Conservation (phyloP, 2,888 invertebrate species). For the Eupithecia exiguata region DNA sequence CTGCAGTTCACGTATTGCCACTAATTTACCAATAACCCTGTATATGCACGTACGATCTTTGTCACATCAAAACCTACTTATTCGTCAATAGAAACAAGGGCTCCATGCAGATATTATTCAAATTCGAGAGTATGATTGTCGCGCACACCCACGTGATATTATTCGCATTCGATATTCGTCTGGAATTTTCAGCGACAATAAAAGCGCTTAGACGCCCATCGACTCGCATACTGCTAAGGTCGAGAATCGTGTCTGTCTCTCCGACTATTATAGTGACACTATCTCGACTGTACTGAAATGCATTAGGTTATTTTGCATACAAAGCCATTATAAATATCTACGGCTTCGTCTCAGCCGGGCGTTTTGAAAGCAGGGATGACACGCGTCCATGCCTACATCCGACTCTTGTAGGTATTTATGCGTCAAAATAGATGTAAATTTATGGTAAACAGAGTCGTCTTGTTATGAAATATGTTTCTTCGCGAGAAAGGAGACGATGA, state of each 20-base stretch:
- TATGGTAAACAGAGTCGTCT: constrained; percentile 72
- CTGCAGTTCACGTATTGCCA: too few relatives aligned
- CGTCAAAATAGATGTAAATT: constrained; percentile 73
- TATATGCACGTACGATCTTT: not conserved
- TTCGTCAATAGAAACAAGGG: constrained; percentile 73
- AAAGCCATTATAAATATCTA: constrained; percentile 82
- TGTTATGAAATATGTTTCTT: constrained; percentile 60
- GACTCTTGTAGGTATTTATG: constrained; percentile 58
- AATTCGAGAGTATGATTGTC: constrained; percentile 61
- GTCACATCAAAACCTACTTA: constrained; percentile 39
- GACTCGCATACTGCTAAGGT: constrained; percentile 59
- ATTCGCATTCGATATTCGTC: constrained; percentile 57
- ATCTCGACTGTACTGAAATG: constrained; percentile 64
- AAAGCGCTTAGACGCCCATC: constrained; percentile 56
- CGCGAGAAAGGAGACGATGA: constrained; percentile 55
- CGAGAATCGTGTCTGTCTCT: constrained; percentile 59
- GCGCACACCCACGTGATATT: constrained; percentile 65
- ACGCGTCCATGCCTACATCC: constrained; percentile 68
- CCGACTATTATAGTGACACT: constrained; percentile 64
- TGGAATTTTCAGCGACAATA: constrained; percentile 50
- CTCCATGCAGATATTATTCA: constrained; percentile 72
- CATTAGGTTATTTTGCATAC: constrained; percentile 80
- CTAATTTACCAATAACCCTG: too few relatives aligned
- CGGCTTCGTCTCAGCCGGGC: constrained; percentile 65
- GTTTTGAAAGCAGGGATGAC: constrained; percentile 78